These are phyloP conservation scores for Ormyrus nitidulus DNA, from an alignment of 2,888 invertebrate species.

Conservation along the genomic window DNA sequence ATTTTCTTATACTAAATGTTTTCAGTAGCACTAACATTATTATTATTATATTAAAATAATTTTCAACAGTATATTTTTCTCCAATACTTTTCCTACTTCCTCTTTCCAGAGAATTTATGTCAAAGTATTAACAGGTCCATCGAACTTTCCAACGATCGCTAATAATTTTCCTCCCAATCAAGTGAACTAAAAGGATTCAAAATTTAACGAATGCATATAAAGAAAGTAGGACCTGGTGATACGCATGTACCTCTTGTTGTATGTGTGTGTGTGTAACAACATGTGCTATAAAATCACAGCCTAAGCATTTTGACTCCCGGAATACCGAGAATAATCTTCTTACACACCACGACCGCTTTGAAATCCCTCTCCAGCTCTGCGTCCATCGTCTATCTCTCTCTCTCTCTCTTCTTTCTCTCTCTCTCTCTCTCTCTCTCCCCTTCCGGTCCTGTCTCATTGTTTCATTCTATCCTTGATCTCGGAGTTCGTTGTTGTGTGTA, in stretches of 20 bases:
- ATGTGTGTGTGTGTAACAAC: conserved; percentile 30
- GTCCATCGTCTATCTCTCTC: conserved; percentile 3
- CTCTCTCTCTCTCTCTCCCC: conserved; percentile 26
- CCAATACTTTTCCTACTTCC: not conserved
- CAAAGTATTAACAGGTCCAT: conserved; percentile 27
- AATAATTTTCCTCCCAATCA: not conserved
- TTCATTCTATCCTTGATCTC: conserved; percentile 43
- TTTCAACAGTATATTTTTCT: conserved; percentile 12
- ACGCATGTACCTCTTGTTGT: conserved; percentile 14
- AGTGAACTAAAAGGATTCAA: too few species aligned
- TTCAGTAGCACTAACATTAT: not conserved
- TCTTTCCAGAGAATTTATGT: not conserved
- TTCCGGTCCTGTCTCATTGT: not conserved
- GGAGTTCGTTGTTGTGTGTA: conserved; percentile 39
- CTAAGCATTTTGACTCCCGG: conserved; percentile 26
- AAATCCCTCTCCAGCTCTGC: not conserved
- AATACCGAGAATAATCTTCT: conserved; percentile 10
- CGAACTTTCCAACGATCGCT: not conserved
- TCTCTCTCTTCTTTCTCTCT: conserved; percentile 16
- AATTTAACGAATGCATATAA: not conserved
- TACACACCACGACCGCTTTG: not conserved
- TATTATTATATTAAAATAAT: not conserved
- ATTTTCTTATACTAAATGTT: not conserved
- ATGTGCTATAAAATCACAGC: conserved; percentile 39
- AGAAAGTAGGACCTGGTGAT: conserved; percentile 19